These are phyloP conservation scores for Aphelinus certus DNA, from an alignment of 1,140 invertebrate species.

Conservation along the genomic window DNA sequence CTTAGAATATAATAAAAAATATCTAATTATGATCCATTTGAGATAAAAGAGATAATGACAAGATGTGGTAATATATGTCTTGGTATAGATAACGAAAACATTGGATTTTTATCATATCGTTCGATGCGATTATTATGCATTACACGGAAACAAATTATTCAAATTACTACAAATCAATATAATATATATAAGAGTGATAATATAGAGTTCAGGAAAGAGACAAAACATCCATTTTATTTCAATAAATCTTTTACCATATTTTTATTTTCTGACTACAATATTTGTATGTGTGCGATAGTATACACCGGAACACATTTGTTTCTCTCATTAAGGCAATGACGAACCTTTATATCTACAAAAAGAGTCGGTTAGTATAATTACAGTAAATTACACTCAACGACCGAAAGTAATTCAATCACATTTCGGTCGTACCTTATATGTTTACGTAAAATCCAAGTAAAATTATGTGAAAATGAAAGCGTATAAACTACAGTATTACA, in stretches of 20 bases:
- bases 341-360: slow-evolving; percentile 29
- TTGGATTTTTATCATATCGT: too few relatives aligned
- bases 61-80: too few relatives aligned
- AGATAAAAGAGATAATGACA: too few relatives aligned
- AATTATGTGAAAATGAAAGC: slow-evolving; percentile 17
- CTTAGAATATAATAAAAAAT: too few relatives aligned
- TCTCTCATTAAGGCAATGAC: slow-evolving; percentile 13
- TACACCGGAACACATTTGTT: slow-evolving; percentile 32
- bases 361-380: slow-evolving; percentile 28
- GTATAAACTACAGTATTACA: background rate
- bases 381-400: slow-evolving; percentile 25
- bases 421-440: background rate
- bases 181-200: too few relatives aligned
- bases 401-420: slow-evolving; percentile 30
- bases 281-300: slow-evolving; percentile 24
- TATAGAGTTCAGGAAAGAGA: too few relatives aligned
- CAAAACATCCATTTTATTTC: too few relatives aligned
- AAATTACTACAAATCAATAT: too few relatives aligned
- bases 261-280: slow-evolving; percentile 23
- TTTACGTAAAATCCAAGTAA: slow-evolving; percentile 17
- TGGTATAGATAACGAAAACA: too few relatives aligned
- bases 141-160: too few relatives aligned
- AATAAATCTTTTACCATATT: background rate
- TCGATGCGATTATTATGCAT: too few relatives aligned
- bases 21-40: too few relatives aligned